phyloP scores from a whole-genome alignment of 2,888 invertebrate species.

The Patella ulyssiponensis region DNA sequence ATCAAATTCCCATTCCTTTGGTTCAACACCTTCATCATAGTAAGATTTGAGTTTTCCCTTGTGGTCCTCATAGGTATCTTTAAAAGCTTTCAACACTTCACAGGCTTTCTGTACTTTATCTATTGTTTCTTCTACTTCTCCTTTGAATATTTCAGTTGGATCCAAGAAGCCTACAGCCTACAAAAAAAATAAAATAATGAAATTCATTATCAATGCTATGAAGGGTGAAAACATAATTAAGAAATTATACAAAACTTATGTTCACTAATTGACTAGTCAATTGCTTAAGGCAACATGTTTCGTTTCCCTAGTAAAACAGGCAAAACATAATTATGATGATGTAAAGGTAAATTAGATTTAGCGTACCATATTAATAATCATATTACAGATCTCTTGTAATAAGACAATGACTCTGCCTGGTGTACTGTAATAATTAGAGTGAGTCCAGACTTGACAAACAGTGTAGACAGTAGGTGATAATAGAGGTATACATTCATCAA shows the following conservation, averaged over 20 bases:
- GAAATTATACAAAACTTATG: too few relatives aligned
- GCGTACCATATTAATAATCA: constrained; percentile 87
- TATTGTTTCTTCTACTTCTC: constrained; percentile 93
- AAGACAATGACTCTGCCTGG: constrained; percentile 90
- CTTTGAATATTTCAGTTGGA: constrained; percentile 92
- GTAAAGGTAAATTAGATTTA: too few relatives aligned
- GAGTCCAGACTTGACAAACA: constrained; percentile 91
- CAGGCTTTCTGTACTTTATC: constrained; percentile 78
- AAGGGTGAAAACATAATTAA: too few relatives aligned
- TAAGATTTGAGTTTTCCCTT: constrained; percentile 68
- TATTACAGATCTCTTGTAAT: constrained; percentile 90
- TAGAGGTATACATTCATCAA: constrained; percentile 74
- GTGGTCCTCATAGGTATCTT: constrained; percentile 68
- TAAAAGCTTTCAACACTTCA: constrained; percentile 65
- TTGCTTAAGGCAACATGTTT: not conserved
- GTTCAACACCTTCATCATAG: constrained; percentile 66
- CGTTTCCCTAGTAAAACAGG: not conserved
- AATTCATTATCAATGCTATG: not conserved
- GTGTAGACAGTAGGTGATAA: constrained; percentile 88
- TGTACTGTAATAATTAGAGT: constrained; percentile 89
- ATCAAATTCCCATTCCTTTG: constrained; percentile 72
- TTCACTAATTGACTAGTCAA: too few relatives aligned
- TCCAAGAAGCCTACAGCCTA: constrained; percentile 91
- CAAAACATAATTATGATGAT: too few relatives aligned
- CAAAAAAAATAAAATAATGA: constrained; percentile 61